Base-by-base conservation (phyloP, 1,140 invertebrate genomes). In the Babylonia areolata region DNA sequence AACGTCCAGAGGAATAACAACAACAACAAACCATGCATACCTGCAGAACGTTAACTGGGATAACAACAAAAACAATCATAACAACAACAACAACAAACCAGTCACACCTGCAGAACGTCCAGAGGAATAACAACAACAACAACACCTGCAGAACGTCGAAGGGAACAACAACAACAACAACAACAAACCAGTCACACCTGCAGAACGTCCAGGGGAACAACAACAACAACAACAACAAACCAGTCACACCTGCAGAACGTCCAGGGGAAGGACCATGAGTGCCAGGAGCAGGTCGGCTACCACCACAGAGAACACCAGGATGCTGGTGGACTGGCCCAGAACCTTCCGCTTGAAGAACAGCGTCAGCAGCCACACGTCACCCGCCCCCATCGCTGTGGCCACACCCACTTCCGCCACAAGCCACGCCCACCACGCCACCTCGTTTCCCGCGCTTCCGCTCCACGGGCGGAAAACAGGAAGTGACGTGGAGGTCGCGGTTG, bases 231-330 rank as follows among this genome's bases (percentile, higher is more conserved):
- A n/a, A n/a, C n/a, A n/a, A n/a, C n/a, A n/a, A n/a, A n/a, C n/a
- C n/a, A n/a, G n/a, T n/a, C n/a, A n/a, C 69, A 87, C 86, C 86
- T 88, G 88, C 39, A 89, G n/a, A 17, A 91, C 89, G 75, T 90
- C 89, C 17, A 89, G 51, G 2, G 91, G 91, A 2, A 90, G 86
- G 2, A 89, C 84, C 15, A 90, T 17, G 5, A 88, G n/a, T 39
- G 86, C 91, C 28, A 88, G 88, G 3, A 91, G 40, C 1, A 90
- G 87, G 81, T 91, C 91, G 5, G 88, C 88, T 11, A 87, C 86
- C 20, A 88, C 89, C 39, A 91, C 88, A 9, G 91, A 91, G 79
- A 91, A 91, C 12, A 91, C 90, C 46, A 91, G 88, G 33, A 91
- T 90, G 73, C 90, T 91, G 28, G 91, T 91, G 42, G 90, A 90